Conservation (phyloP, 1,140 invertebrate genomes). For the Vollenhovia emeryi region DNA sequence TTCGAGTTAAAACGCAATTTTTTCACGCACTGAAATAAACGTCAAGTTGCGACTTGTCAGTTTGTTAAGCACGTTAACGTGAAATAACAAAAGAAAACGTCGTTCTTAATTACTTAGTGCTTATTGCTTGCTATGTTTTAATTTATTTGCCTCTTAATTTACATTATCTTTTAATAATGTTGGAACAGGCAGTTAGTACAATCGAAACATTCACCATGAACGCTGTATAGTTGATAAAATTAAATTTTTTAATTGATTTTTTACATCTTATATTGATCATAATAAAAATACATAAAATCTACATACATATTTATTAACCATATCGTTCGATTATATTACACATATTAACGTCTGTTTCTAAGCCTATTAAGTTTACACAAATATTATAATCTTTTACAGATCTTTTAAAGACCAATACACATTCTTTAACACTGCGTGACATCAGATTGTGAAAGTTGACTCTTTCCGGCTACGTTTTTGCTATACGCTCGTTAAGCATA, state of each 20-base stretch:
- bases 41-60: not conserved
- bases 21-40: not conserved
- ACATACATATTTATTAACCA: not conserved
- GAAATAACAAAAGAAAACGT: too few relatives aligned
- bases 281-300: too few relatives aligned
- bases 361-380: not conserved
- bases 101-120: too few relatives aligned
- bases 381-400: not conserved
- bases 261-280: too few relatives aligned
- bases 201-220: too few relatives aligned
- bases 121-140: too few relatives aligned
- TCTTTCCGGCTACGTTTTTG: slow-evolving; percentile 22
- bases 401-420: not conserved
- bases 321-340: not conserved
- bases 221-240: too few relatives aligned
- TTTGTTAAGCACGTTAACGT: not conserved
- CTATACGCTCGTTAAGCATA: slow-evolving; percentile 1
- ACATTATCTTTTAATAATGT: too few relatives aligned
- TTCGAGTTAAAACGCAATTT: not conserved
- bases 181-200: too few relatives aligned
- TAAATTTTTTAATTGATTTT: too few relatives aligned
- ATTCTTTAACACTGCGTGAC: not conserved
- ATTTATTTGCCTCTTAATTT: too few relatives aligned
- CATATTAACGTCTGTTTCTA: not conserved
- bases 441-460: slow-evolving; percentile 44